Evolutionary conservation across 2,888 invertebrate genomes (phyloP).

Genomic region (Thecocarcelia acutangulata): DNA sequence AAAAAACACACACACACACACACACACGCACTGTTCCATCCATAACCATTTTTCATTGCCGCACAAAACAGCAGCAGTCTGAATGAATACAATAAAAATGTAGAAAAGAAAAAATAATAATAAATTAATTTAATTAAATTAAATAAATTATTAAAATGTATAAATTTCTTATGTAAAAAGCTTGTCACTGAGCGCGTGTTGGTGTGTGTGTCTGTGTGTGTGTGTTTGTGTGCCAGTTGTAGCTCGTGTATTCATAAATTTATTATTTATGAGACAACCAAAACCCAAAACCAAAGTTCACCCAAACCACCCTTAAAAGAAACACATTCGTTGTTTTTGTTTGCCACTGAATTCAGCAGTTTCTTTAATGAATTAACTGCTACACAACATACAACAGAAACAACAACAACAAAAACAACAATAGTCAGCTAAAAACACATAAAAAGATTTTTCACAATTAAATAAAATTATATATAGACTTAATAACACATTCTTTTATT

Average conservation of each 20-base stretch:
- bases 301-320: constrained; percentile 51
- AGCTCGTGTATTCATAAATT: constrained; percentile 68
- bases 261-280: constrained; percentile 64
- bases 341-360: constrained; percentile 43
- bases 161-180: constrained; percentile 67
- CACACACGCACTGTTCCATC: not conserved
- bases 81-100: constrained; percentile 46
- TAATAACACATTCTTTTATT: not conserved
- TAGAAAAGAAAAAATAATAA: constrained; percentile 72
- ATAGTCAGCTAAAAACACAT: constrained; percentile 22
- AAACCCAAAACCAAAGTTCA: constrained; percentile 41
- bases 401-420: not conserved
- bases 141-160: constrained; percentile 73
- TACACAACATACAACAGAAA: not conserved
- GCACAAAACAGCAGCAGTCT: not conserved
- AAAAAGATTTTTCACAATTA: constrained; percentile 28
- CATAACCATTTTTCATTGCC: constrained; percentile 5
- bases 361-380: constrained; percentile 24
- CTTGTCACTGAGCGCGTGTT: constrained; percentile 3
- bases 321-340: not conserved
- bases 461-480: constrained; percentile 20
- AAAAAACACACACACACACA: constrained; percentile 8
- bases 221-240: constrained; percentile 35
- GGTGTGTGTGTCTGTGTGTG: constrained; percentile 23
- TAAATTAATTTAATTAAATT: constrained; percentile 80